phyloP scores from a whole-genome alignment of 1,140 invertebrate species.

The Drosophila melanogaster region DNA sequence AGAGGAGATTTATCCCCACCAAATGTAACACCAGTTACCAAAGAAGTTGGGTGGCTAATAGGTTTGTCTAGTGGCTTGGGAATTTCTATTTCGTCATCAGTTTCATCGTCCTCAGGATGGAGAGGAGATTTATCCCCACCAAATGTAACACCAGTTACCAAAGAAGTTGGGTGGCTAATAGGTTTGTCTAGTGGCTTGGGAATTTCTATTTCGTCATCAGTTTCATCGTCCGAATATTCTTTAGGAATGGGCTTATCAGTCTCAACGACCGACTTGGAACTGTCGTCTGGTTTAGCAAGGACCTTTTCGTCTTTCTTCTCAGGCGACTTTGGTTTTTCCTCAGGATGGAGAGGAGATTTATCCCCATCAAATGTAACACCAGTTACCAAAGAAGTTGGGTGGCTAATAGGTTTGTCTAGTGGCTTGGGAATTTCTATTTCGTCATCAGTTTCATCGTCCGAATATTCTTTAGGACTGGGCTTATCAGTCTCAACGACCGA shows the following conservation, averaged over 20 bases:
- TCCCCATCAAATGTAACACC: no score
- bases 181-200: conserved; percentile 3
- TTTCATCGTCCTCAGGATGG: neutral
- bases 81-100: neutral
- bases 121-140: neutral
- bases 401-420: no score
- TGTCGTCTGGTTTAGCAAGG: neutral
- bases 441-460: neutral
- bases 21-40: neutral
- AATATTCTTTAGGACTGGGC: neutral
- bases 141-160: neutral
- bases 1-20: conserved; percentile 4
- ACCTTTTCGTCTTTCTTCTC: neutral
- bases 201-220: neutral
- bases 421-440: neutral
- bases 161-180: neutral
- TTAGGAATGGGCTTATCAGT: neutral
- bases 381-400: no score
- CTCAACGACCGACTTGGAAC: neutral
- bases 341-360: neutral
- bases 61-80: neutral
- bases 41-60: neutral
- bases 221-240: neutral
- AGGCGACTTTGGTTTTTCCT: neutral
- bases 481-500: neutral